Percentiles rank a stretch among this genome's conserved stretches.
phyloP scores from a whole-genome alignment of 2,888 invertebrate species.

The Eretmocerus hayati region DNA sequence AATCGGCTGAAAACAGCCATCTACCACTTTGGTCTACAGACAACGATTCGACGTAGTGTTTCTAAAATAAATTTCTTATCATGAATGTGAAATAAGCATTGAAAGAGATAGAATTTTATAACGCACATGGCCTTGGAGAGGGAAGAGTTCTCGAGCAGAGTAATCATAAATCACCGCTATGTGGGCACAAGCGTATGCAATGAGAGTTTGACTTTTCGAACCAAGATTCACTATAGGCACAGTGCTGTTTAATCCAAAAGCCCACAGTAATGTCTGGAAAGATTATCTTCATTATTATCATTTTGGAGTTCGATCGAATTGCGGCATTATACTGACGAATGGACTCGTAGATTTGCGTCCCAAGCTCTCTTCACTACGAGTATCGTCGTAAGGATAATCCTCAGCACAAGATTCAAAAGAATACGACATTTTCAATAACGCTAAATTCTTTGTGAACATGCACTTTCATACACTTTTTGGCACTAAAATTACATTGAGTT shows the following conservation, averaged over 20 bases:
- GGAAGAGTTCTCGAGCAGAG: not conserved
- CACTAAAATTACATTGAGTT: too few species aligned
- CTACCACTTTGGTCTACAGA: conserved; percentile 50
- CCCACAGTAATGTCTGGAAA: conserved; percentile 46
- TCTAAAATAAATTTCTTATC: too few species aligned
- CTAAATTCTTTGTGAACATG: too few species aligned
- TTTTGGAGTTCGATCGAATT: too few species aligned
- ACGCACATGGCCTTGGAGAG: conserved; percentile 15
- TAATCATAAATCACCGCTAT: conserved; percentile 57
- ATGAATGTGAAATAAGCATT: not conserved
- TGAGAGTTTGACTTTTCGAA: conserved; percentile 47
- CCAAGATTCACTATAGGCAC: conserved; percentile 58
- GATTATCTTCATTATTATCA: too few species aligned
- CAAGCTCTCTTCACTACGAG: too few species aligned
- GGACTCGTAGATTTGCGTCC: too few species aligned
- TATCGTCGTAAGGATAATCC: too few species aligned
- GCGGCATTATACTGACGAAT: too few species aligned
- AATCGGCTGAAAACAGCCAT: conserved; percentile 57
- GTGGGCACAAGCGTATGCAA: conserved; percentile 61
- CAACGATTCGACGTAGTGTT: conserved; percentile 50
- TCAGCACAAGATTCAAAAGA: too few species aligned
- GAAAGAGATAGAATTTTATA: conserved; percentile 24
- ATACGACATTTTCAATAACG: too few species aligned
- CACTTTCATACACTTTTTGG: too few species aligned
- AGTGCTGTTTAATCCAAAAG: conserved; percentile 57